phyloP scores from a whole-genome alignment of 2,113 vertebrate genomes.

The Neolamprologus kungweensis region DNA sequence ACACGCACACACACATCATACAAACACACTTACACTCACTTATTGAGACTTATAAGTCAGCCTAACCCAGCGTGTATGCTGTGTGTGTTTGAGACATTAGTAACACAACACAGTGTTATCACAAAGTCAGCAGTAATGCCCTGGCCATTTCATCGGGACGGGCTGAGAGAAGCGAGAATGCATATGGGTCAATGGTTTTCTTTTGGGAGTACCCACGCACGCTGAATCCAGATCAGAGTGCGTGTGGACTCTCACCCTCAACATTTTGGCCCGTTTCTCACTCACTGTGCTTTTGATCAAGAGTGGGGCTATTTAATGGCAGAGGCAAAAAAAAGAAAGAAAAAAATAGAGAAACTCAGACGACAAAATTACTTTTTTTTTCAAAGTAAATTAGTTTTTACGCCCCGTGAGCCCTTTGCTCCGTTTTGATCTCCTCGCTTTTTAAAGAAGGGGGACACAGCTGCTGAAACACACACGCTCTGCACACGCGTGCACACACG shows the following conservation, averaged over 20 bases:
- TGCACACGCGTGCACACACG: neutral
- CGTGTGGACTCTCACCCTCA: neutral
- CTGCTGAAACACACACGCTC: slow-evolving; percentile 13
- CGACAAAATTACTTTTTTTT: slow-evolving; percentile 30
- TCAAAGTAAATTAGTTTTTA: slow-evolving; percentile 51
- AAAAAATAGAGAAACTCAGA: neutral
- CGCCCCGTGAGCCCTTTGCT: slow-evolving; percentile 43
- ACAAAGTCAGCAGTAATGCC: slow-evolving; percentile 69
- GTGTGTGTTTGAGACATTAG: neutral
- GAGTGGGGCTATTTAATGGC: neutral
- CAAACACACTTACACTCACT: slow-evolving; percentile 17
- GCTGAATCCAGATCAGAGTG: neutral
- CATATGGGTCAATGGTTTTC: slow-evolving; percentile 29
- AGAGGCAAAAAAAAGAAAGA: neutral
- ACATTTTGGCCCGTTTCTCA: slow-evolving; percentile 33
- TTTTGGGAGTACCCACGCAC: neutral
- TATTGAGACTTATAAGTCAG: slow-evolving; percentile 14
- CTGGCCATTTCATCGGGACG: slow-evolving; percentile 53
- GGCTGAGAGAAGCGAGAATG: slow-evolving; percentile 8
- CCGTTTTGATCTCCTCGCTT: slow-evolving; percentile 30
- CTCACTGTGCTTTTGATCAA: slow-evolving; percentile 41
- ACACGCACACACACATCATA: neutral
- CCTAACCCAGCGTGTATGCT: neutral
- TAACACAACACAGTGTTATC: slow-evolving; percentile 44
- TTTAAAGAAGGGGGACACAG: slow-evolving; percentile 39